Base-by-base conservation (phyloP, 1,140 invertebrate genomes). In the Lethocerus indicus region DNA sequence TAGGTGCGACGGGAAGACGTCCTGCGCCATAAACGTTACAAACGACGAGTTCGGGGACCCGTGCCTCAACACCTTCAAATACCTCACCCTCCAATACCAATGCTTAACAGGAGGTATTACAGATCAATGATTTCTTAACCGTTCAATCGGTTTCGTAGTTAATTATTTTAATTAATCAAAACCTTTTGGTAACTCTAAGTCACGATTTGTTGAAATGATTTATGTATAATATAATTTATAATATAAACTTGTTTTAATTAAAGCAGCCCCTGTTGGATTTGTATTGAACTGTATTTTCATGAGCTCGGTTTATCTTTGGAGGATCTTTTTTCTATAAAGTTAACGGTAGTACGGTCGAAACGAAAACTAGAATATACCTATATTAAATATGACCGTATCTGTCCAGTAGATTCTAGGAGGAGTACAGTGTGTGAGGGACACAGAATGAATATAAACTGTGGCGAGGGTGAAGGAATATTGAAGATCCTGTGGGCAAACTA, bases 61-160 rank as follows among this genome's bases (percentile, higher is more conserved):
- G 5, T 44, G 42, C 23, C 42, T 27, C 16, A 28, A 28, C n/a
- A 44, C 29, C 23, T 18, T 44, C n/a, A 44, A 44, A 44, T 44
- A 44, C 29, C 29, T 44, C 14, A 44, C 16, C 25, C 25, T 44
- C 25, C 26, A 44, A 44, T 27, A 44, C 42, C 26, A 20, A 2
- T 44, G 42, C 25, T 25, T 28, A 28, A 2, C 42, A 26, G 42
- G 42, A 28, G 26, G 18, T 25, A 16, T 7, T n/a, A n/a, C n/a
- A n/a, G n/a, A n/a, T n/a, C n/a, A n/a, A n/a, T n/a, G n/a, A n/a
- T n/a, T n/a, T n/a, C n/a, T n/a, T n/a, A 39, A 7, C 7, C 37
- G 6, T 18, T 18, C 16, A 24, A 20, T 42, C 2, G 3, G 21
- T 24, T 24, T 44, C 42, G 18, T 16, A 44, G 2, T 44, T 14